phyloP scores from a whole-genome alignment of 2,888 invertebrate species.

The Melipona bicolor region DNA sequence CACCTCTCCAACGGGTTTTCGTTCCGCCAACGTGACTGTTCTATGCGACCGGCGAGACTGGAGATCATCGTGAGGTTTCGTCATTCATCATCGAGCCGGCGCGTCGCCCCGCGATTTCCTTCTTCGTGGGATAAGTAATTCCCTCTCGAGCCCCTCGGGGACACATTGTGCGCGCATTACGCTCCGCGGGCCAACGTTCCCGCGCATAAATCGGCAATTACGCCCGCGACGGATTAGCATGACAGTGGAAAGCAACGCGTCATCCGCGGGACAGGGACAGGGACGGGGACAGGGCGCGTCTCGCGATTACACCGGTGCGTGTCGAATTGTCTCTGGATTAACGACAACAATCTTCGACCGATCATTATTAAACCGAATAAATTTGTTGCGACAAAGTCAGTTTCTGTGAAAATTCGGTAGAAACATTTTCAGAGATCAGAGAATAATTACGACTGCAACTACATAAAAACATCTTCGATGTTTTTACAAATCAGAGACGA shows the following conservation, averaged over 20 bases:
- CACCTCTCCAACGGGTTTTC: conserved; percentile 6
- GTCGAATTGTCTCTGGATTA: conserved; percentile 46
- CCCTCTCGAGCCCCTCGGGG: conserved; percentile 3
- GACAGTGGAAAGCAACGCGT: conserved; percentile 76
- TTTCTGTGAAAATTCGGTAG: no score
- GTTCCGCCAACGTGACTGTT: conserved; percentile 54
- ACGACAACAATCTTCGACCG: conserved; percentile 57
- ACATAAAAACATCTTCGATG: no score
- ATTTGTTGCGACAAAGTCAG: no score
- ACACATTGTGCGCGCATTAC: conserved; percentile 58
- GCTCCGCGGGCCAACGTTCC: conserved; percentile 36
- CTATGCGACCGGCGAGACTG: conserved; percentile 37
- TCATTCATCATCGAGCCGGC: conserved; percentile 66
- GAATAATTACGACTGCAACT: no score
- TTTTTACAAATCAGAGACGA: no score
- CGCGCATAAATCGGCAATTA: conserved; percentile 76
- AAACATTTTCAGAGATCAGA: no score
- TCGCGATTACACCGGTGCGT: conserved; percentile 62
- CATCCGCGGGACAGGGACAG: conserved; percentile 64
- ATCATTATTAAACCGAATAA: neutral
- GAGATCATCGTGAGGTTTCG: neutral
- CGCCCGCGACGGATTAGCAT: conserved; percentile 75
- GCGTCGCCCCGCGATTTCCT: conserved; percentile 38
- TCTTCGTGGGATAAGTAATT: conserved; percentile 59
- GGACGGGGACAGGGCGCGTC: conserved; percentile 39